These are phyloP conservation scores for Hypotaenidia philippensis DNA, from an alignment of 2,797 vertebrate species.

Conservation along the genomic window DNA sequence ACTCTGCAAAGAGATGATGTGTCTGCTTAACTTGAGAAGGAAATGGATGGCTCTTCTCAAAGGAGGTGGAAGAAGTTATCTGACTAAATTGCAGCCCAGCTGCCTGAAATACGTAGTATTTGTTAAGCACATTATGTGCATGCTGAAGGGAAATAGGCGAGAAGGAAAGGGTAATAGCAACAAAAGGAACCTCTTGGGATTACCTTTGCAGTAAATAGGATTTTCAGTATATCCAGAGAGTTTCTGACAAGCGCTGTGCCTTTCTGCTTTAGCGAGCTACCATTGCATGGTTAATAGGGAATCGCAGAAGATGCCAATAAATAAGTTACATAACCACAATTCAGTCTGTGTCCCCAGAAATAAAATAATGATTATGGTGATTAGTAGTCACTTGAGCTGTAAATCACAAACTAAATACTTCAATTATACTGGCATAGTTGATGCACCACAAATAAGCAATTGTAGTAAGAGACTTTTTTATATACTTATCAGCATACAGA, in stretches of 20 bases:
- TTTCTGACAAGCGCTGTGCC: not conserved
- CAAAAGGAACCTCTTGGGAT: not conserved
- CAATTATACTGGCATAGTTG: not conserved
- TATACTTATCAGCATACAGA: not conserved
- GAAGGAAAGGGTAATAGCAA: not conserved
- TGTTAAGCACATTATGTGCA: not conserved
- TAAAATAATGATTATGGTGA: conserved; percentile 7
- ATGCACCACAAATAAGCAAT: not conserved
- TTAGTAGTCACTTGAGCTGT: conserved; percentile 26
- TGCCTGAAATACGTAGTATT: not conserved
- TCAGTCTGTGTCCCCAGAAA: conserved; percentile 10
- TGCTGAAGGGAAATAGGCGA: not conserved
- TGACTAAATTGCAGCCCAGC: not conserved
- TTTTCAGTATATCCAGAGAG: not conserved
- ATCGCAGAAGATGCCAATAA: not conserved
- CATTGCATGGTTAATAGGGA: not conserved
- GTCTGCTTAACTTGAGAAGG: not conserved
- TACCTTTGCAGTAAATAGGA: not conserved
- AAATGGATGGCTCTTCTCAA: not conserved
- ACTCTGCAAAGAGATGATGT: not conserved
- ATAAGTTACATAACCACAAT: conserved; percentile 36
- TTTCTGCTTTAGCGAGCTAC: not conserved
- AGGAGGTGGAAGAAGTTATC: not conserved
- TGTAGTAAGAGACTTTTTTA: not conserved
- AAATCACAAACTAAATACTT: conserved; percentile 31